Conservation (phyloP, 2,113 vertebrate species). For the Antigone vipio region DNA sequence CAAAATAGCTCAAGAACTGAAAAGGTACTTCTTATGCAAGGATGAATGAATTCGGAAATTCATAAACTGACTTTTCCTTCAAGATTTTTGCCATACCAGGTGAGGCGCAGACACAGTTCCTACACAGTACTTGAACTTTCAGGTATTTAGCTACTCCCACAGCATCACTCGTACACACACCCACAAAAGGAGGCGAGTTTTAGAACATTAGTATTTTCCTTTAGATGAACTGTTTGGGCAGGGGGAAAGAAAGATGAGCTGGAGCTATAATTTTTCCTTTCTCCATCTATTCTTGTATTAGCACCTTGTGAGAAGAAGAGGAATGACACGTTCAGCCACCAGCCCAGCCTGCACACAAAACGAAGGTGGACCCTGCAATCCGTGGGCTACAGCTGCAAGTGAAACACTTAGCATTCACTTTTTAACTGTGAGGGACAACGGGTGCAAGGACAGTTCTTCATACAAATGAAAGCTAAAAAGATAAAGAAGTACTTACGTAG, state of each 20-base stretch:
- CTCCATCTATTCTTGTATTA: not conserved
- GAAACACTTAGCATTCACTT: not conserved
- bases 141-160: not conserved
- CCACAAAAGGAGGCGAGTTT: not conserved
- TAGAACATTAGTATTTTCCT: not conserved
- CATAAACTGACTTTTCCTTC: not conserved
- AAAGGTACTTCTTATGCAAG: not conserved
- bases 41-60: not conserved
- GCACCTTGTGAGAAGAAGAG: not conserved
- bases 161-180: not conserved
- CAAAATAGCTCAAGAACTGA: not conserved
- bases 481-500: conserved; percentile 75
- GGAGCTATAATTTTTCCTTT: not conserved
- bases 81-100: not conserved
- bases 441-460: not conserved
- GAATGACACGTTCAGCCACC: not conserved
- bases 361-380: not conserved
- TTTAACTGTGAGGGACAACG: rapidly evolving
- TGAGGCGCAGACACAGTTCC: not conserved
- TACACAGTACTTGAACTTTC: not conserved
- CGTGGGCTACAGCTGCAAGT: rapidly evolving
- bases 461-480: not conserved
- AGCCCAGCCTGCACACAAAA: not conserved
- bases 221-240: not conserved
- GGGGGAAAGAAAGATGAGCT: not conserved